Conservation (phyloP, 1,140 invertebrate species). For the Drosophila bocki region DNA sequence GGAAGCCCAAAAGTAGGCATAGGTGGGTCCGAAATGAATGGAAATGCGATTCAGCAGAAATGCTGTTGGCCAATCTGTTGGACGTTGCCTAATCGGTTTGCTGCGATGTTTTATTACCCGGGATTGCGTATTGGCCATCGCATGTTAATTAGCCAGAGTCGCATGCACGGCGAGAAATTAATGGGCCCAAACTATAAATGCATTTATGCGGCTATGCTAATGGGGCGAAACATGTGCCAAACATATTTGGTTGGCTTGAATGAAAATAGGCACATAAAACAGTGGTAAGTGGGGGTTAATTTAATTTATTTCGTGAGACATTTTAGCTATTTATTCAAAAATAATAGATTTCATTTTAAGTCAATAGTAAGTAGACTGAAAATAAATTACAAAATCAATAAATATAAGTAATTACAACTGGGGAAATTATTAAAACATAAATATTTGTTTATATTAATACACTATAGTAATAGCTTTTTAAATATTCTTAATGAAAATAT, state of each 20-base stretch:
- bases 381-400: not conserved
- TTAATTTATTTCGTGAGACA: constrained; percentile 1
- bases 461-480: not conserved
- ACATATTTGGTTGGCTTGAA: not conserved
- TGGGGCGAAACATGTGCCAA: constrained; percentile 8
- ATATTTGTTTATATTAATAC: no score
- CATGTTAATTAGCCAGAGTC: constrained; percentile 40
- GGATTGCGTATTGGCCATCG: constrained; percentile 20
- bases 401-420: not conserved
- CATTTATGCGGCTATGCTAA: constrained; percentile 21
- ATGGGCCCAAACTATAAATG: not conserved
- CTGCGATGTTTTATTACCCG: constrained; percentile 12
- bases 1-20: constrained; percentile 7
- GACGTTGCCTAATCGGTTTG: constrained; percentile 13
- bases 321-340: not conserved
- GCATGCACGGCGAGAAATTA: constrained; percentile 24
- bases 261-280: not conserved
- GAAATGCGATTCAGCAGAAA: constrained; percentile 23
- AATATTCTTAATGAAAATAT: not conserved
- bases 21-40: not conserved
- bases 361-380: not conserved
- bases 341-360: not conserved
- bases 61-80: constrained; percentile 24
- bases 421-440: no score
- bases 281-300: not conserved